These are phyloP conservation scores for Parnassius glacialis DNA, from an alignment of 2,888 invertebrate species.

Conservation along the genomic window DNA sequence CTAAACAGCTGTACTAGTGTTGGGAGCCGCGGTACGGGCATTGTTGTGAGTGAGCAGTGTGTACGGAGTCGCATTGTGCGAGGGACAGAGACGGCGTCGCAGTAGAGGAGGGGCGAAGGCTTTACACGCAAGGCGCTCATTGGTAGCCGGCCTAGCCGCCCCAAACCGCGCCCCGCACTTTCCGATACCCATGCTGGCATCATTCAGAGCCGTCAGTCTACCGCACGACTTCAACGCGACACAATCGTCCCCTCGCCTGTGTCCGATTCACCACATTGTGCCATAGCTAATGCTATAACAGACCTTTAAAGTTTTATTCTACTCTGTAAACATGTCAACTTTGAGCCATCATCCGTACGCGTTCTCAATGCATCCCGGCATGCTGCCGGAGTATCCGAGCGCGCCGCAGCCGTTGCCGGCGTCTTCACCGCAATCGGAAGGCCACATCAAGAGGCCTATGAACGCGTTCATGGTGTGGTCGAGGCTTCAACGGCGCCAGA, in stretches of 20 bases:
- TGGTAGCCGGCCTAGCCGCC: conserved; percentile 53
- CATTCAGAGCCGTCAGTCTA: conserved; percentile 63
- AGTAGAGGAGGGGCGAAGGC: conserved; percentile 67
- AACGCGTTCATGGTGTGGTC: conserved; percentile 99
- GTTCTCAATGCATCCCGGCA: conserved; percentile 75
- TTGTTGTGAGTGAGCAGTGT: conserved; percentile 50
- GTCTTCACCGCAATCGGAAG: conserved; percentile 80
- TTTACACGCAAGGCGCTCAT: conserved; percentile 50
- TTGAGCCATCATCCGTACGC: conserved; percentile 78
- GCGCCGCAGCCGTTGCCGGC: conserved; percentile 70
- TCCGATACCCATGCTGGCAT: conserved; percentile 54
- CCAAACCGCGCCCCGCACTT: conserved; percentile 49
- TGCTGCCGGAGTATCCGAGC: conserved; percentile 72
- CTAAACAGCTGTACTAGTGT: conserved; percentile 66
- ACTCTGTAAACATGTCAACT: conserved; percentile 61
- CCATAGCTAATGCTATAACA: conserved; percentile 38
- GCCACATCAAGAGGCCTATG: conserved; percentile 97
- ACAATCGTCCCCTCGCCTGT: conserved; percentile 61
- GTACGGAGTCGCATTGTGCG: conserved; percentile 38
- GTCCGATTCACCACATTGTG: conserved; percentile 65
- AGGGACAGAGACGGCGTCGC: conserved; percentile 44
- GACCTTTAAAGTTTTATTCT: conserved; percentile 37
- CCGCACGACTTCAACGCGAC: conserved; percentile 73
- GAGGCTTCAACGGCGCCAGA: conserved; percentile 93
- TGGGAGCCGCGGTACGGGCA: conserved; percentile 51